A percentile compares a stretch with the other conserved stretches of the same genome.
Evolutionary conservation across 2,888 invertebrate species (phyloP).

Genomic region (Drosophila parthenogenetica): DNA sequence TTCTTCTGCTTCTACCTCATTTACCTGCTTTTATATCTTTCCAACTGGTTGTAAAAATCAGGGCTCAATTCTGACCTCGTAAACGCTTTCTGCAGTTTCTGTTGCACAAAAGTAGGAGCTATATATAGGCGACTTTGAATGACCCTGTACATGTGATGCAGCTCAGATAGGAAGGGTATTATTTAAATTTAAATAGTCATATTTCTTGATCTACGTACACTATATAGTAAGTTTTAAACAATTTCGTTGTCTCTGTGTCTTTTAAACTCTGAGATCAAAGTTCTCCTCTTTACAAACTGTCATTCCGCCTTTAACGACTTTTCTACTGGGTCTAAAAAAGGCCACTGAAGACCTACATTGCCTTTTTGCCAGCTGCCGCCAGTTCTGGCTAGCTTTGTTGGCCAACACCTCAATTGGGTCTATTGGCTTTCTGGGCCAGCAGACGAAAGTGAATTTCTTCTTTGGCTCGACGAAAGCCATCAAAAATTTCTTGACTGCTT

Average conservation of each 20-base stretch:
- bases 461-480: constrained; percentile 60
- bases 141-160: no score
- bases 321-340: constrained; percentile 1
- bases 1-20: neutral
- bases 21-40: neutral
- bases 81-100: constrained; percentile 34
- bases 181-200: no score
- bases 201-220: no score
- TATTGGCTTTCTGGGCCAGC: constrained; percentile 70
- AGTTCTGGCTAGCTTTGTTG: constrained; percentile 25
- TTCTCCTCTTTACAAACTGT: no score
- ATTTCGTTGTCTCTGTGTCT: no score
- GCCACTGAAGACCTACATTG: constrained; percentile 64
- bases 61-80: constrained; percentile 65
- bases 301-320: neutral
- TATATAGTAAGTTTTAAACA: no score
- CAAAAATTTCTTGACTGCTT: constrained; percentile 51
- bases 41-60: constrained; percentile 51
- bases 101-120: constrained; percentile 25
- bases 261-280: no score
- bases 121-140: no score
- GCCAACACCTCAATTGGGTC: constrained; percentile 63
- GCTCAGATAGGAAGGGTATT: no score
- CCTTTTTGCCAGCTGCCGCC: constrained; percentile 33
- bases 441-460: constrained; percentile 70